Percentiles rank a stretch among this genome's conserved stretches.
Conservation (phyloP, 1,140 invertebrate species). For the Muscidifurax raptorellus region DNA sequence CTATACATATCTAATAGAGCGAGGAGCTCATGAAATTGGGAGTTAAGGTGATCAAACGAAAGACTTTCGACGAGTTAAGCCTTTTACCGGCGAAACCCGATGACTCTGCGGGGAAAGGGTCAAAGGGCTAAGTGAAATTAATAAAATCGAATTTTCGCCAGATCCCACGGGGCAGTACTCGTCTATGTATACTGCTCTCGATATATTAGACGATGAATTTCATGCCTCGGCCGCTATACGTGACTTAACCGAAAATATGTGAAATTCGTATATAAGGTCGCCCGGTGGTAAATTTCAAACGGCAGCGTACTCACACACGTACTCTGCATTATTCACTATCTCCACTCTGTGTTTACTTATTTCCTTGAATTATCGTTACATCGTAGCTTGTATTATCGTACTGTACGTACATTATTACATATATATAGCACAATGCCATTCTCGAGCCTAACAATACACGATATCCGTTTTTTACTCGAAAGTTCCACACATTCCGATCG, state of each 20-base stretch:
- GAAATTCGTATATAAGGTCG: slow-evolving; percentile 9
- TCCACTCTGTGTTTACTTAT: not conserved
- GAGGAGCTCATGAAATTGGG: slow-evolving; percentile 28
- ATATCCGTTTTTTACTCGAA: too few species aligned
- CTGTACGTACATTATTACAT: too few species aligned
- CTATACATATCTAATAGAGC: not conserved
- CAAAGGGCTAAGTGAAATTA: slow-evolving; percentile 46
- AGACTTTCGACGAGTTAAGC: slow-evolving; percentile 25
- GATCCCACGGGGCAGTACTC: slow-evolving; percentile 21
- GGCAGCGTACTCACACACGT: not conserved
- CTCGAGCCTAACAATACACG: too few species aligned
- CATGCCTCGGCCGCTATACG: slow-evolving; percentile 31
- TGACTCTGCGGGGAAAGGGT: slow-evolving; percentile 32
- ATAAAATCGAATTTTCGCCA: slow-evolving; percentile 39
- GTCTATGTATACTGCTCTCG: not conserved
- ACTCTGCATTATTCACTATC: not conserved
- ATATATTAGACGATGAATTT: slow-evolving; percentile 45
- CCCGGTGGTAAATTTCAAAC: not conserved
- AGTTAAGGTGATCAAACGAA: slow-evolving; percentile 42
- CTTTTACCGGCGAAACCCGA: slow-evolving; percentile 38
- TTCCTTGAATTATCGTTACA: not conserved
- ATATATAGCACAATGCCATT: too few species aligned
- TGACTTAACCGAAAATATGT: slow-evolving; percentile 32
- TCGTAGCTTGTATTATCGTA: not conserved
- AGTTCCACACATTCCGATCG: too few species aligned